Conservation (phyloP, 2,113 vertebrate species). For the Polyodon spathula region DNA sequence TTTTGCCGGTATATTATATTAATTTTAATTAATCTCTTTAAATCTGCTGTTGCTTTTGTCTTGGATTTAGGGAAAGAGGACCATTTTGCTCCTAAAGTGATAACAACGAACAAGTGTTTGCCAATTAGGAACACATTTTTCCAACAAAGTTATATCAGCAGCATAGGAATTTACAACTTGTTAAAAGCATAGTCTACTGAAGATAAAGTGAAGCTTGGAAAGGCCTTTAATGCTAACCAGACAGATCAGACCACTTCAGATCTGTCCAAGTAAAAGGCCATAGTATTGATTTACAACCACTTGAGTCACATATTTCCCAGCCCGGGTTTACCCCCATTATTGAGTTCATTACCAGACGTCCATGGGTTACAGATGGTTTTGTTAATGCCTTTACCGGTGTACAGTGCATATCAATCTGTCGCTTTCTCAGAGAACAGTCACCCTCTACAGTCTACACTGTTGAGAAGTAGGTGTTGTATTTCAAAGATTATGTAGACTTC, state of each 20-base stretch:
- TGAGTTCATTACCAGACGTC: not conserved
- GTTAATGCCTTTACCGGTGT: not conserved
- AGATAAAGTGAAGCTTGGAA: not conserved
- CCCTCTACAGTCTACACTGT: not conserved
- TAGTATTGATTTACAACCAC: not conserved
- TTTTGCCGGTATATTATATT: no score
- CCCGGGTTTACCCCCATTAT: not conserved
- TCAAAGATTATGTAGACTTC: slow-evolving; percentile 22
- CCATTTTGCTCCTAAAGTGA: no score
- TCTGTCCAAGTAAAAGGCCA: not conserved
- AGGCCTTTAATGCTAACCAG: not conserved
- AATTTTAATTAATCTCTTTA: no score
- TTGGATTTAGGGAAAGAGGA: no score
- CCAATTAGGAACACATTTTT: no score
- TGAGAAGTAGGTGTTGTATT: slow-evolving; percentile 24
- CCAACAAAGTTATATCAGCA: no score
- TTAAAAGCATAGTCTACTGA: not conserved
- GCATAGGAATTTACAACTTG: no score
- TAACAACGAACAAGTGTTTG: no score
- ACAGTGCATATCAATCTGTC: not conserved
- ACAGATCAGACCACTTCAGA: slow-evolving; percentile 11
- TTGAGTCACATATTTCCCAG: not conserved
- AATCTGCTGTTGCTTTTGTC: no score
- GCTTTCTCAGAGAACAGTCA: not conserved
- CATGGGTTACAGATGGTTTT: slow-evolving; percentile 5